Evolutionary conservation across 1,140 invertebrate species (phyloP), one percentile per base, ranked within the genome.

Genomic region (Calliopsis andreniformis): DNA sequence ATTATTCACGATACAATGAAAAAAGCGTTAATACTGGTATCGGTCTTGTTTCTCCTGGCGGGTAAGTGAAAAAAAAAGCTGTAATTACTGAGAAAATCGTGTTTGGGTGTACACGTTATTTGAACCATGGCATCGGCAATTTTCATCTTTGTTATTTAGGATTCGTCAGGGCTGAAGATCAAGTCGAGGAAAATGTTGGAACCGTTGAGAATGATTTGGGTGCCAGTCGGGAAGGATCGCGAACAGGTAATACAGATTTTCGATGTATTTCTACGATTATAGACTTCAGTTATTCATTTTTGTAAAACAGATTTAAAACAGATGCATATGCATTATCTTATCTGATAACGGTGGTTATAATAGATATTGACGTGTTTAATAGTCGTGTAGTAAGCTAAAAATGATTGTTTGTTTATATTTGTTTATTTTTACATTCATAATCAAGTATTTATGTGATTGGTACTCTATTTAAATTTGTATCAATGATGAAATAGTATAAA

Each of bases 201-300:
- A 93, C 90, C 14, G 94, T 97, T 28, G 96, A 97, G 51, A 85
- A 93, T 47, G 95, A 98, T 91, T 89, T 98, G 55, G 96, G 96
- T 5, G 94, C 95, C 35, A 96, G 95, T 73, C 93, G 95, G 82
- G 97, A 98, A 90, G 97, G 93, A 70, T 97, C 96, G 16, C 94
- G 95, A 92, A 98, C 97, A 93, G 96, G 96, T 97, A 92, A 89
- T 3, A 39, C 8, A n/a, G 0, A 43, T 55, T 35, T 28, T 73
- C 23, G 3, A 0, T 3, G 20, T 30, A 5, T 28, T 61, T 23
- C 30, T 4, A 7, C 18, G 18, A 5, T 39, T 10, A 10, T 3
- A 3, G 8, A 20, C 18, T n/a, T 16, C 23, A 3, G 45, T 16
- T 12, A 18, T n/a, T 23, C 35, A 39, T n/a, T 35, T 39, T n/a